Conservation (phyloP, 2,888 invertebrate species). For the Eulithis prunata region DNA sequence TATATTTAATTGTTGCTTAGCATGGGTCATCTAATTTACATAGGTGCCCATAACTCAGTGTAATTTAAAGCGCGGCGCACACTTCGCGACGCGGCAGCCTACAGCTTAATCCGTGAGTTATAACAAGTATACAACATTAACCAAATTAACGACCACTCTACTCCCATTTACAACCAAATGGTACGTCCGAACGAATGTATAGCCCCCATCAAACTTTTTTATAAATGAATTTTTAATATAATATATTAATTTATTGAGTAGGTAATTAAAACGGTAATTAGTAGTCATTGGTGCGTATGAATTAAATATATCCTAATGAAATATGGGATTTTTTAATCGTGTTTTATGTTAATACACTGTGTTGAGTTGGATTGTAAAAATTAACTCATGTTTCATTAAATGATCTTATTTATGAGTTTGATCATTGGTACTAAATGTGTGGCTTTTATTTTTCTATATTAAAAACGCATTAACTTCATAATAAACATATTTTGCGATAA, state of each 20-base stretch:
- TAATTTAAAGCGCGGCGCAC: conserved; percentile 48
- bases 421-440: no score
- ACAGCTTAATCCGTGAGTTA: conserved; percentile 67
- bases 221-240: conserved; percentile 76
- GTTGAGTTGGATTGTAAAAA: conserved; percentile 1
- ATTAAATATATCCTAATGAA: conserved; percentile 42
- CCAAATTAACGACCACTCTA: conserved; percentile 63
- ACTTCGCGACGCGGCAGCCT: conserved; percentile 36
- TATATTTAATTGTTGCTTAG: conserved; percentile 21
- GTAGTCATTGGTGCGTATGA: conserved; percentile 59
- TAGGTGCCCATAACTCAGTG: conserved; percentile 35
- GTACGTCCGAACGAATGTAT: conserved; percentile 54
- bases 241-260: conserved; percentile 75
- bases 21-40: conserved; percentile 29
- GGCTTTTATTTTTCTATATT: no score
- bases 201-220: conserved; percentile 54
- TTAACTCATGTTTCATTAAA: no score
- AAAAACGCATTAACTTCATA: no score
- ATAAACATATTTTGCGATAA: no score
- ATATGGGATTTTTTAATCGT: conserved; percentile 32
- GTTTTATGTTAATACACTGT: conserved; percentile 34
- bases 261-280: conserved; percentile 74
- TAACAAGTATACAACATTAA: conserved; percentile 73
- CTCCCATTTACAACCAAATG: conserved; percentile 57
- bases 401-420: no score